phyloP scores from a whole-genome alignment of 1,140 invertebrate genomes.

The Drosophila grimshawi region DNA sequence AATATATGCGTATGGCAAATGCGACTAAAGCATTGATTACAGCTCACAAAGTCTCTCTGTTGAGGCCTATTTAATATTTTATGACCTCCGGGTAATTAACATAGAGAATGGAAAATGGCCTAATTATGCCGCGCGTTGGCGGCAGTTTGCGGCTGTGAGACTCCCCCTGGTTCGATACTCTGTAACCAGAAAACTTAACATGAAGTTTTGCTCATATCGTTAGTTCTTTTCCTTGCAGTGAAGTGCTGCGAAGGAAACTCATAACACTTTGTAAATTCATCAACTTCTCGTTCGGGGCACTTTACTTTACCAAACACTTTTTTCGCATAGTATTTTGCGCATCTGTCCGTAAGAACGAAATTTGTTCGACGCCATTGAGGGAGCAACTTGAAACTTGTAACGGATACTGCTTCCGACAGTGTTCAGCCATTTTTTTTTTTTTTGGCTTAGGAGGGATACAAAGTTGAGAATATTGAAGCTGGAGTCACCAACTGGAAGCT shows the following conservation, averaged over 20 bases:
- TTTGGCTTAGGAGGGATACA: background rate
- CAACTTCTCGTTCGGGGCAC: background rate
- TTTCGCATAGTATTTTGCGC: too few relatives aligned
- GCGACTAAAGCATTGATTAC: slow-evolving; percentile 37
- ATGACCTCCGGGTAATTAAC: slow-evolving; percentile 36
- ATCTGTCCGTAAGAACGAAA: background rate
- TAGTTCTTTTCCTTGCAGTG: background rate
- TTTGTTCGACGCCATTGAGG: background rate
- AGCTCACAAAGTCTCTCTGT: slow-evolving; percentile 2
- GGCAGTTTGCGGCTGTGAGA: background rate
- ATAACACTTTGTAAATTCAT: background rate
- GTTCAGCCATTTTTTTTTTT: background rate
- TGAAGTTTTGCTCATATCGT: background rate
- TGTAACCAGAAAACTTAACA: background rate
- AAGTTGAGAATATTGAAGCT: background rate
- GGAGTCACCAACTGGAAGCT: background rate
- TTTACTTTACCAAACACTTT: background rate
- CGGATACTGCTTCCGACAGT: background rate
- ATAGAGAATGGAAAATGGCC: slow-evolving; percentile 50
- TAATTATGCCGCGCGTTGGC: slow-evolving; percentile 43
- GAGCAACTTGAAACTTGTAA: slow-evolving; percentile 1
- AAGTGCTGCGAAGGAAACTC: background rate
- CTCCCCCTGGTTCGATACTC: too few relatives aligned
- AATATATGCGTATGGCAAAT: slow-evolving; percentile 67
- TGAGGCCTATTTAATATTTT: slow-evolving; percentile 42